A percentile compares a stretch with the other conserved stretches of the same genome.
phyloP scores from a whole-genome alignment of 2,888 invertebrate species.

The Acanthococcus lagerstroemiae region DNA sequence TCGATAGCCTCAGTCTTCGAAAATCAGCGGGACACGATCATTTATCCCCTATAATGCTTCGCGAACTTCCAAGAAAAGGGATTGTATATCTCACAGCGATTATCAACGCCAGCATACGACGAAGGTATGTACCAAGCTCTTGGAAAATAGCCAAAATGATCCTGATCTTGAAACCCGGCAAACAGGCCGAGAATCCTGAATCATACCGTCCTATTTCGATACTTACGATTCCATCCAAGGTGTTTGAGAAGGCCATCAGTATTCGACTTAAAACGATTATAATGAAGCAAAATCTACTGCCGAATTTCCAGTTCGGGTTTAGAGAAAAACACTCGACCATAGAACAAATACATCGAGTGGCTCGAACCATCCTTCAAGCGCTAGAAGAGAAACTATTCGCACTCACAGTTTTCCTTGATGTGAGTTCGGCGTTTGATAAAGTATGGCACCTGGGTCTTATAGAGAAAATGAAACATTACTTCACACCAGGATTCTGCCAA shows the following conservation, averaged over 20 bases:
- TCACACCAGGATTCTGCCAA: neutral
- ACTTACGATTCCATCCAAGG: neutral
- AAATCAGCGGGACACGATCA: slow-evolving; percentile 1
- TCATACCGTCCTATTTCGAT: slow-evolving; percentile 10
- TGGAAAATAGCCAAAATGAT: slow-evolving; percentile 8
- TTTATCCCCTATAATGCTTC: neutral
- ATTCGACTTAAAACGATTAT: neutral
- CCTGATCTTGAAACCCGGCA: slow-evolving; percentile 3
- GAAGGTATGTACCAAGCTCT: neutral
- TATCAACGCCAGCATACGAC: neutral
- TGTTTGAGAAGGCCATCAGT: slow-evolving; percentile 6
- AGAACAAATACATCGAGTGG: slow-evolving; percentile 5
- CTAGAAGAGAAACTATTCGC: neutral
- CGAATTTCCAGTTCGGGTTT: neutral
- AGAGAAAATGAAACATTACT: no score
- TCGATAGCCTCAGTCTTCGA: neutral
- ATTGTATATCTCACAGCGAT: slow-evolving; percentile 2
- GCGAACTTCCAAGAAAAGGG: neutral
- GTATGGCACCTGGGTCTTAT: neutral
- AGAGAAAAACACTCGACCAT: slow-evolving; percentile 4
- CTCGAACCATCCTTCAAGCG: neutral
- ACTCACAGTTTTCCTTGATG: neutral
- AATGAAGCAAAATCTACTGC: neutral
- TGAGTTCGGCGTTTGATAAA: slow-evolving; percentile 1
- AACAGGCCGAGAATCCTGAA: neutral